Percentiles rank a stretch among this genome's conserved stretches.
phyloP scores from a whole-genome alignment of 2,113 vertebrate species.

The Lophochroa leadbeateri region DNA sequence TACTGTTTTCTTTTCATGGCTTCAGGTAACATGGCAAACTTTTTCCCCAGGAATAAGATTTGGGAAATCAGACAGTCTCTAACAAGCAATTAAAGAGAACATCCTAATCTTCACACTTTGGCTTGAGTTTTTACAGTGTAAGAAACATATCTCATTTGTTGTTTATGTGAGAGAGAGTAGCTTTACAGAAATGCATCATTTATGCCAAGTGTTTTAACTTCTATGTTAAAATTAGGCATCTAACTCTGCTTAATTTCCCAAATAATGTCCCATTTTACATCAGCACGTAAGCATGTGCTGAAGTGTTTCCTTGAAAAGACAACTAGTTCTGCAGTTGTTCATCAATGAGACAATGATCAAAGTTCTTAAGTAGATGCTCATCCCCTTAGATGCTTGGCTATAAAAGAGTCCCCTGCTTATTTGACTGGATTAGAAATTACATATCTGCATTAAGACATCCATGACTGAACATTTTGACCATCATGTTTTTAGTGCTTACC shows the following conservation, averaged over 20 bases:
- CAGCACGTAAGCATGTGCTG: not conserved
- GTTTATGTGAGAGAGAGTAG: not conserved
- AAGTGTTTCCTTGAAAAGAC: slow-evolving; percentile 2
- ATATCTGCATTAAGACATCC: not conserved
- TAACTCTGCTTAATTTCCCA: slow-evolving; percentile 32
- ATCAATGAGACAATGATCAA: not conserved
- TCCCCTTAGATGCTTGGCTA: not conserved
- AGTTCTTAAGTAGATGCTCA: not conserved
- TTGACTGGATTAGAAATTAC: not conserved
- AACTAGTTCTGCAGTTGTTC: not conserved
- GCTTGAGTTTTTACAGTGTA: not conserved
- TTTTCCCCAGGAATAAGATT: not conserved
- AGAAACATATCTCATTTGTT: not conserved
- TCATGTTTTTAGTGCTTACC: not conserved
- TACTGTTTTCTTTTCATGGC: slow-evolving; percentile 56
- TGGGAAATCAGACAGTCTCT: not conserved
- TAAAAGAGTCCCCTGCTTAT: not conserved
- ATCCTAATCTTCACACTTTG: not conserved
- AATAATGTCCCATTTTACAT: slow-evolving; percentile 35
- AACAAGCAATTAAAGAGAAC: not conserved
- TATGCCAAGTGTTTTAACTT: not conserved
- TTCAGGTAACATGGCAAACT: slow-evolving; percentile 26
- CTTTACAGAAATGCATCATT: slow-evolving; percentile 20
- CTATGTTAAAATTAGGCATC: slow-evolving; percentile 6
- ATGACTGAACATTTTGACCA: not conserved